Conservation (phyloP, 2,888 invertebrate species). For the Lumbricus terrestris region DNA sequence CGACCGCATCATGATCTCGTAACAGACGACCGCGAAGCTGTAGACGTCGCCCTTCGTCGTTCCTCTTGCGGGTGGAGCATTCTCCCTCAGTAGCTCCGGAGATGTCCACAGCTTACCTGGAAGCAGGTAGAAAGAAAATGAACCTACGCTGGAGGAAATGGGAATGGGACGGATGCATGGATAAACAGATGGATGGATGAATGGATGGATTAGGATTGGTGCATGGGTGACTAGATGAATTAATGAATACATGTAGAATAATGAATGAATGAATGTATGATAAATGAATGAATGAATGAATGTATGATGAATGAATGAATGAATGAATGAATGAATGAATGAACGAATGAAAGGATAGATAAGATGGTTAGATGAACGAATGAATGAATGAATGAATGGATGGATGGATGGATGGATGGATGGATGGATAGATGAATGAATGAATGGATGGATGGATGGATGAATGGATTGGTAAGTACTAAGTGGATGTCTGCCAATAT, state of each 20-base stretch:
- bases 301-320: neutral
- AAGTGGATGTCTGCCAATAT: too few species aligned
- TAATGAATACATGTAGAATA: neutral
- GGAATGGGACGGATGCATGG: neutral
- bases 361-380: neutral
- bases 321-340: neutral
- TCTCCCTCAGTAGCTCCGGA: slow-evolving; percentile 49
- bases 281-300: neutral
- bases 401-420: neutral
- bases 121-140: neutral
- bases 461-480: neutral
- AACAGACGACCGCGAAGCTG: slow-evolving; percentile 52
- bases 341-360: neutral
- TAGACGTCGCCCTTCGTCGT: slow-evolving; percentile 53
- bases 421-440: neutral
- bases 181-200: neutral
- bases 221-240: neutral
- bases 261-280: neutral
- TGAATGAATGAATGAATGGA: neutral
- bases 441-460: neutral
- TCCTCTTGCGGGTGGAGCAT: slow-evolving; percentile 41
- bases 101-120: slow-evolving; percentile 62
- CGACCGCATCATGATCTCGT: slow-evolving; percentile 45
- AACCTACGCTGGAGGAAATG: neutral
- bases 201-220: neutral